These are phyloP conservation scores for Ichneumoninae sp. DNA, from an alignment of 2,888 invertebrate species.

Conservation along the genomic window DNA sequence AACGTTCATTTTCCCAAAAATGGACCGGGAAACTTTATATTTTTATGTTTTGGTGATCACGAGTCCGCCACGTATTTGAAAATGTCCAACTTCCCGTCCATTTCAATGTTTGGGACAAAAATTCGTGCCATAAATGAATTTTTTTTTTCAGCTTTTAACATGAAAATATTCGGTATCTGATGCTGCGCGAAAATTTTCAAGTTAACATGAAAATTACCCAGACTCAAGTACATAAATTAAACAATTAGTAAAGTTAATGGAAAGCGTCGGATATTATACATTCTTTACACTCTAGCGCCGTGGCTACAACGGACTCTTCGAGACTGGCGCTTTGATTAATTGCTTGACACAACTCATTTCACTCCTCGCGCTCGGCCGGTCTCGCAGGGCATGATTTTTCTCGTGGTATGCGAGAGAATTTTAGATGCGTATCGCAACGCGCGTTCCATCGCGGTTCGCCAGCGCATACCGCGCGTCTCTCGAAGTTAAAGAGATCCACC, in stretches of 20 bases:
- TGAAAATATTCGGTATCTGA: neutral
- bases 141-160: neutral
- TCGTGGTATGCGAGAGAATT: slow-evolving; percentile 59
- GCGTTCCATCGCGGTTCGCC: slow-evolving; percentile 62
- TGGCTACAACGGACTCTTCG: neutral
- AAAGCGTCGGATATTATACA: neutral
- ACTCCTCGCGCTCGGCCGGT: neutral
- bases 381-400: slow-evolving; percentile 12
- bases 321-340: slow-evolving; percentile 33
- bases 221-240: neutral
- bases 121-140: no score
- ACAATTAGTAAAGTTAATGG: neutral
- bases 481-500: slow-evolving; percentile 3
- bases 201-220: neutral
- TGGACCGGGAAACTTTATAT: no score
- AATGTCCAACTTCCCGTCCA: no score
- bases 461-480: slow-evolving; percentile 66
- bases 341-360: slow-evolving; percentile 12
- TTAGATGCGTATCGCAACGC: slow-evolving; percentile 67
- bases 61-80: no score
- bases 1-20: no score
- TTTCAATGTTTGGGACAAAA: no score
- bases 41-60: no score
- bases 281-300: neutral
- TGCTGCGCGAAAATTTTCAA: neutral